Evolutionary conservation across 2,113 vertebrate species (phyloP).

Genomic region (Bettongia penicillata): DNA sequence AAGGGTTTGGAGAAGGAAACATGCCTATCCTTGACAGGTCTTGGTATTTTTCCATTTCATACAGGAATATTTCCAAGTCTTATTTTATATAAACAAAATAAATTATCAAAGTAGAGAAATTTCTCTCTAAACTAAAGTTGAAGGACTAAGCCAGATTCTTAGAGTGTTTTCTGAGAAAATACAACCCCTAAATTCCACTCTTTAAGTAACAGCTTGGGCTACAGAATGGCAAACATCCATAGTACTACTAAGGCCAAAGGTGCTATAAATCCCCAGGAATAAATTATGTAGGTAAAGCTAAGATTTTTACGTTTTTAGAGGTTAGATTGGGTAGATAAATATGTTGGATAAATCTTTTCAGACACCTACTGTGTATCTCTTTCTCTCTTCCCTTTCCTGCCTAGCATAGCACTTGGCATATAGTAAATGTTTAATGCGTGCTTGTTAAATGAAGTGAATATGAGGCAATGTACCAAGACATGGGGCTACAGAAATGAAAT

Average conservation of each 20-base stretch:
- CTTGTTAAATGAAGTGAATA: not conserved
- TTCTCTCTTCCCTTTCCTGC: not conserved
- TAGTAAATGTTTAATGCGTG: not conserved
- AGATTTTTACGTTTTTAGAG: constrained; percentile 1
- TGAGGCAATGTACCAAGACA: not conserved
- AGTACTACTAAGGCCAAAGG: not conserved
- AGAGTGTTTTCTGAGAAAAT: constrained; percentile 35
- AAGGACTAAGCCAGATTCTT: constrained; percentile 38
- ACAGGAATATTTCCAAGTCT: constrained; percentile 58
- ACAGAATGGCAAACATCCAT: not conserved
- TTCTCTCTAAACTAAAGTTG: constrained; percentile 30
- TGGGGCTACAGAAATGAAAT: not conserved
- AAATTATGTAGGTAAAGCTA: not conserved
- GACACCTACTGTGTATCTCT: not conserved
- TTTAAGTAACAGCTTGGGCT: not conserved
- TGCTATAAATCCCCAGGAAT: not conserved
- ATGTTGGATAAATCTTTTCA: constrained; percentile 23
- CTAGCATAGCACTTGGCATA: not conserved
- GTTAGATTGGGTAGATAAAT: constrained; percentile 9
- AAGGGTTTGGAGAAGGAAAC: constrained; percentile 59
- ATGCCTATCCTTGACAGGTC: constrained; percentile 58
- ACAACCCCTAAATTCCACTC: not conserved
- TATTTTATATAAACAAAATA: constrained; percentile 62
- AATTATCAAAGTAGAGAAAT: constrained; percentile 55
- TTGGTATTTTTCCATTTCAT: constrained; percentile 61